A percentile compares a stretch with the other conserved stretches of the same genome.
Conservation (phyloP, 2,797 vertebrate genomes). For the Malacoraja senta region DNA sequence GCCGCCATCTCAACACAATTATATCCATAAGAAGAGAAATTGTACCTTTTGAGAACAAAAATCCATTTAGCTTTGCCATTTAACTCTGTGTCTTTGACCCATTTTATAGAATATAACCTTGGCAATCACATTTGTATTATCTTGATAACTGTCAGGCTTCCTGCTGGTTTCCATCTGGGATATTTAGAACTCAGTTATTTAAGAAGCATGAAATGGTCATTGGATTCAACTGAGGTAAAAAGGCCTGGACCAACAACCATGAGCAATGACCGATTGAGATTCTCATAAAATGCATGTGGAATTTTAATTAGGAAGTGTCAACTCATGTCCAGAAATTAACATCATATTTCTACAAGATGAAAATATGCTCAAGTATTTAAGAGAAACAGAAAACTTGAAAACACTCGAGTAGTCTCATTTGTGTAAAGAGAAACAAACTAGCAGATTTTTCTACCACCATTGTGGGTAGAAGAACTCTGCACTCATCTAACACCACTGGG, state of each 20-base stretch:
- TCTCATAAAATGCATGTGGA: background rate
- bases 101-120: background rate
- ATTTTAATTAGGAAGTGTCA: background rate
- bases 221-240: background rate
- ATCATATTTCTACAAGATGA: too few species aligned
- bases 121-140: background rate
- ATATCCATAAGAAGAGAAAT: background rate
- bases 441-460: too few species aligned
- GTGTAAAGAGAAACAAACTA: too few species aligned
- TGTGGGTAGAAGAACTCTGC: too few species aligned
- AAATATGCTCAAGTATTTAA: too few species aligned
- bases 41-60: background rate
- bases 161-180: background rate
- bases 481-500: too few species aligned
- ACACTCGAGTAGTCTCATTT: too few species aligned
- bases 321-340: background rate
- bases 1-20: background rate
- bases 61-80: constrained; percentile 27
- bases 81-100: background rate
- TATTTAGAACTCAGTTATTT: background rate
- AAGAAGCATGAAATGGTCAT: background rate
- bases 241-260: background rate
- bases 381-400: too few species aligned
- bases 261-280: background rate
- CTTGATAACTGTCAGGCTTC: background rate